A percentile compares a stretch with the other conserved stretches of the same genome.
These are phyloP conservation scores for Heliocidaris tuberculata DNA, from an alignment of 35 echinoderm and acorn worm genomes.

Conservation along the genomic window DNA sequence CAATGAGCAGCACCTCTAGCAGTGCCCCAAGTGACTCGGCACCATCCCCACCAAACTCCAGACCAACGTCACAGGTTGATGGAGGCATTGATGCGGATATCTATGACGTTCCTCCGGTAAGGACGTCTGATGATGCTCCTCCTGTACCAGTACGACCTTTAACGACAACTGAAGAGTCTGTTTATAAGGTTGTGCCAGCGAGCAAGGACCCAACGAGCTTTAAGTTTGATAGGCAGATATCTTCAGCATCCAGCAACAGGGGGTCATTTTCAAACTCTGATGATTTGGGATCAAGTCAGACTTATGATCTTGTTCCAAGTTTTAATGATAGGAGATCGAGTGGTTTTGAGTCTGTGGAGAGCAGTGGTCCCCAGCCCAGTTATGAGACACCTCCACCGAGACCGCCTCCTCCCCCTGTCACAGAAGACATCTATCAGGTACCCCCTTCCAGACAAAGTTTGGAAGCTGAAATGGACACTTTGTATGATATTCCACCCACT, in stretches of 20 bases:
- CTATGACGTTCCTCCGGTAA: constrained; percentile 54
- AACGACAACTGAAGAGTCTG: neutral
- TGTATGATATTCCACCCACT: constrained; percentile 36
- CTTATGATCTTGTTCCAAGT: neutral
- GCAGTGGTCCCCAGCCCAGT: neutral
- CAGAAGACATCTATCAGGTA: constrained; percentile 41
- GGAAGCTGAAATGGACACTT: neutral
- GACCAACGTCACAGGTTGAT: neutral
- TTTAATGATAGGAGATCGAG: neutral
- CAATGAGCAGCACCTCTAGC: constrained; percentile 49
- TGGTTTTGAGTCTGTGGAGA: neutral
- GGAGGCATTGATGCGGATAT: constrained; percentile 29
- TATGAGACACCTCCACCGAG: constrained; percentile 32
- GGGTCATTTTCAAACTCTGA: constrained; percentile 42
- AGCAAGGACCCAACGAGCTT: constrained; percentile 33
- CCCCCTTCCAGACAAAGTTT: neutral
- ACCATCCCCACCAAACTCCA: constrained; percentile 50
- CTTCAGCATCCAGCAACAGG: neutral
- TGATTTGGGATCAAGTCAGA: neutral
- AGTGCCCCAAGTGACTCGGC: constrained; percentile 59
- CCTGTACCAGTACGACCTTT: constrained; percentile 5
- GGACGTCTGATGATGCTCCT: constrained; percentile 51
- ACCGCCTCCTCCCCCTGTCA: neutral
- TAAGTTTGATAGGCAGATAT: constrained; percentile 24
- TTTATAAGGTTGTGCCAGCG: constrained; percentile 55